These are phyloP conservation scores for Ceyx erithaca DNA, from an alignment of 2,797 vertebrate genomes.

Conservation along the genomic window DNA sequence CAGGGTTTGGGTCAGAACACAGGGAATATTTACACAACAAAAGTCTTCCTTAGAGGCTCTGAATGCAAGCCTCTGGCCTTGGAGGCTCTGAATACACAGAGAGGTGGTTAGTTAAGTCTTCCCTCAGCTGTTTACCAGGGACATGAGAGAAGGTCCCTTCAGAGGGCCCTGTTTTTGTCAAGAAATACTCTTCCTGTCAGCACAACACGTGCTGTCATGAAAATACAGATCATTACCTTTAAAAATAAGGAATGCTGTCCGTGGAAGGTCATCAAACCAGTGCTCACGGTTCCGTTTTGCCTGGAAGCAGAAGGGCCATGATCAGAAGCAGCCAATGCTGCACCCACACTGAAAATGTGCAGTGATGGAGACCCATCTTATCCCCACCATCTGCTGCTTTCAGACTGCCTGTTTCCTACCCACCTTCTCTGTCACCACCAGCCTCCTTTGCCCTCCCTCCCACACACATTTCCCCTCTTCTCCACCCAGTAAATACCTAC, in stretches of 20 bases:
- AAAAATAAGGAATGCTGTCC: slow-evolving; percentile 94
- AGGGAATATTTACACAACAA: background rate
- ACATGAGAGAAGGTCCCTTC: background rate
- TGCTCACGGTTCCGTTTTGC: slow-evolving; percentile 90
- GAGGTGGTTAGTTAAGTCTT: background rate
- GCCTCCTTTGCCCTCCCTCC: background rate
- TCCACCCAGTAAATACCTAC: slow-evolving; percentile 70
- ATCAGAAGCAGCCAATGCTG: background rate
- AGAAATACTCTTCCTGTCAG: background rate
- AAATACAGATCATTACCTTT: slow-evolving; percentile 82
- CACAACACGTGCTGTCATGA: background rate
- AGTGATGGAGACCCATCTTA: background rate
- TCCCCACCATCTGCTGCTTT: background rate
- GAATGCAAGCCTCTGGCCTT: background rate
- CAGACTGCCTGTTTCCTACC: background rate
- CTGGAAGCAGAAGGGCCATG: slow-evolving; percentile 64
- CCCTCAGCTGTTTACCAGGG: background rate
- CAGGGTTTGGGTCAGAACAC: background rate
- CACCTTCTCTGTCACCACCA: background rate
- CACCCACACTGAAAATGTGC: rapidly evolving
- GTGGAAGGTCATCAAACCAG: slow-evolving; percentile 97
- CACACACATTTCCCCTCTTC: background rate
- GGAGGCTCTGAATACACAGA: background rate
- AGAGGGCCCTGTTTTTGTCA: background rate
- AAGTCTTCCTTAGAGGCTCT: background rate